Evolutionary conservation across 2,797 vertebrate genomes (phyloP).

Genomic region (Tragelaphus eurycerus): DNA sequence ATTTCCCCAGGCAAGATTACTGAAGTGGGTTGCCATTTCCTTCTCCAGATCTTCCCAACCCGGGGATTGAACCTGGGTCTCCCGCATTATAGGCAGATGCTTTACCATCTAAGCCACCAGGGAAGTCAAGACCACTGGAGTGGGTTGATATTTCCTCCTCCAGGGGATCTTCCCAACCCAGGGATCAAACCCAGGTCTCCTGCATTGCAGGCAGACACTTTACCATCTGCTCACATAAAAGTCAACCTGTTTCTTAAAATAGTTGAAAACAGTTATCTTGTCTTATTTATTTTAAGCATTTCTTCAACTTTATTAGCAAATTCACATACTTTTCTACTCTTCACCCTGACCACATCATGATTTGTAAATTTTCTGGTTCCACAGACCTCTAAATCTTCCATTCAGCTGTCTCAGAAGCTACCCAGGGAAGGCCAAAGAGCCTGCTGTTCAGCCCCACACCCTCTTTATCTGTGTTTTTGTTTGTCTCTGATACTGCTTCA

Average conservation of each 20-base stretch:
- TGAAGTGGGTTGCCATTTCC: too few species aligned
- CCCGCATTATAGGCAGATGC: too few species aligned
- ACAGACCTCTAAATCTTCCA: neutral
- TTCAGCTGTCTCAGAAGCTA: neutral
- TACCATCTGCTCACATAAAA: neutral
- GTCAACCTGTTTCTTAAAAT: constrained; percentile 9
- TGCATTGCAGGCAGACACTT: accelerated
- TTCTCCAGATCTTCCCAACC: too few species aligned
- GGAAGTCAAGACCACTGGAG: neutral
- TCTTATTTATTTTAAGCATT: constrained; percentile 55
- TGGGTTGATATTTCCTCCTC: neutral
- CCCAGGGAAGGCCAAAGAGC: neutral
- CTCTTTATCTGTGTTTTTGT: neutral
- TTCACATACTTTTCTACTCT: neutral
- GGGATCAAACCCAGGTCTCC: neutral
- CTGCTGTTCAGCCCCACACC: neutral
- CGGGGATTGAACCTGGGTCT: too few species aligned
- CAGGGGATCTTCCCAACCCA: neutral
- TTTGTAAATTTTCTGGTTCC: neutral
- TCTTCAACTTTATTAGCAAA: neutral
- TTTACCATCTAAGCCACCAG: too few species aligned
- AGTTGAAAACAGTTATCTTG: constrained; percentile 40
- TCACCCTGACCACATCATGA: neutral
- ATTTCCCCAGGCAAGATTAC: too few species aligned
- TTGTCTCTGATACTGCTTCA: neutral